Conservation (phyloP, 2,797 vertebrate genomes). For the Pseudochirops corinnae region DNA sequence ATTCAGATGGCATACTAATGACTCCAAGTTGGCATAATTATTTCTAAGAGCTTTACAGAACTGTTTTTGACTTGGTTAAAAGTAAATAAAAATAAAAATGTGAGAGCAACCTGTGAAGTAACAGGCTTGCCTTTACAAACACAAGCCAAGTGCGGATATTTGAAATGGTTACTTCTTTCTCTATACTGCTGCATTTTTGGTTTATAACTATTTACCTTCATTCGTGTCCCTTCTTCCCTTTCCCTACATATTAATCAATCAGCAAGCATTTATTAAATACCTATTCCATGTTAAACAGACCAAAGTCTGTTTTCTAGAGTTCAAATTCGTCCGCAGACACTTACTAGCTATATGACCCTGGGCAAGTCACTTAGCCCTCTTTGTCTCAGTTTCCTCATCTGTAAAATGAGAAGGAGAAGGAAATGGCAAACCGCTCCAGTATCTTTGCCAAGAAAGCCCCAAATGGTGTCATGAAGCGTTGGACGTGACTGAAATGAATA, state of each 20-base stretch:
- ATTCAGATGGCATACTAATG: neutral
- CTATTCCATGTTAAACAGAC: neutral
- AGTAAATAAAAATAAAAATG: neutral
- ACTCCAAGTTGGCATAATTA: conserved; percentile 24
- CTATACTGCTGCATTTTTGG: neutral
- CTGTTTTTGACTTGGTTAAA: conserved; percentile 20
- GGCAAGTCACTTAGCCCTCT: neutral
- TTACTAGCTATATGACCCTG: too few species aligned
- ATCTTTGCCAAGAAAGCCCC: neutral
- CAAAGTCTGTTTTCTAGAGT: too few species aligned
- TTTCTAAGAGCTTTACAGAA: conserved; percentile 36
- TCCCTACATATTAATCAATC: neutral
- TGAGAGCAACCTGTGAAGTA: neutral
- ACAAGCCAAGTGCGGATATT: conserved; percentile 3
- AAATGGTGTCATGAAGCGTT: neutral
- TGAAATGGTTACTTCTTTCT: neutral
- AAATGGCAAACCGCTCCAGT: neutral
- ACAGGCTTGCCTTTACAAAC: neutral
- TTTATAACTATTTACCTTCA: neutral
- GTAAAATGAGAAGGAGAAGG: neutral
- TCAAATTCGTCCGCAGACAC: too few species aligned
- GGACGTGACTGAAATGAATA: neutral
- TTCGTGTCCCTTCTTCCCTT: neutral
- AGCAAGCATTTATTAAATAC: neutral
- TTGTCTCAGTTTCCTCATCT: neutral